phyloP scores from a whole-genome alignment of 2,113 vertebrate species.

The Festucalex cinctus region DNA sequence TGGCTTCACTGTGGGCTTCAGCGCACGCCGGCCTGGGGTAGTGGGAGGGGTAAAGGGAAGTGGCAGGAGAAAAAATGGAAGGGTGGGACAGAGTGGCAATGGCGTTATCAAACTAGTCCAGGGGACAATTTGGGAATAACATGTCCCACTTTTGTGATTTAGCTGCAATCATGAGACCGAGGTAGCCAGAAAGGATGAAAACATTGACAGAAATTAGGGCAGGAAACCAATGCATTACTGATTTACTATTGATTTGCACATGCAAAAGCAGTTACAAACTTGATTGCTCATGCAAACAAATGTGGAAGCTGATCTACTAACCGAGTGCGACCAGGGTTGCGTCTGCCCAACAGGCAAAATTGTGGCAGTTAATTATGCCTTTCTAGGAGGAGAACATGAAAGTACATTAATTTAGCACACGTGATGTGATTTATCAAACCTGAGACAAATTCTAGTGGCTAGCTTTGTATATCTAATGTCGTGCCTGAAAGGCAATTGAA shows the following conservation, averaged over 20 bases:
- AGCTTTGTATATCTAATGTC: no score
- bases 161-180: conserved; percentile 23
- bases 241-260: not conserved
- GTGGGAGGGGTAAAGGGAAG: conserved; percentile 48
- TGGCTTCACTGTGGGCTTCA: conserved; percentile 68
- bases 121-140: conserved; percentile 31
- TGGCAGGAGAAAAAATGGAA: conserved; percentile 15
- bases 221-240: not conserved
- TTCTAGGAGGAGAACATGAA: no score
- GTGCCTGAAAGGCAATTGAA: no score
- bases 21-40: conserved; percentile 58
- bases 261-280: not conserved
- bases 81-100: conserved; percentile 14
- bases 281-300: not conserved
- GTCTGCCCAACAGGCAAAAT: not conserved
- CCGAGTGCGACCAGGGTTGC: not conserved
- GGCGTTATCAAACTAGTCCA: conserved; percentile 71
- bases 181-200: conserved; percentile 12
- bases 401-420: no score
- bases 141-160: conserved; percentile 31
- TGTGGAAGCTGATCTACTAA: not conserved
- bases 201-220: conserved; percentile 4
- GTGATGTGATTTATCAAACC: no score
- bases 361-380: not conserved
- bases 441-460: no score